Base-by-base conservation (phyloP, 1,140 invertebrate genomes). In the Ceratoteleas bidentatus region DNA sequence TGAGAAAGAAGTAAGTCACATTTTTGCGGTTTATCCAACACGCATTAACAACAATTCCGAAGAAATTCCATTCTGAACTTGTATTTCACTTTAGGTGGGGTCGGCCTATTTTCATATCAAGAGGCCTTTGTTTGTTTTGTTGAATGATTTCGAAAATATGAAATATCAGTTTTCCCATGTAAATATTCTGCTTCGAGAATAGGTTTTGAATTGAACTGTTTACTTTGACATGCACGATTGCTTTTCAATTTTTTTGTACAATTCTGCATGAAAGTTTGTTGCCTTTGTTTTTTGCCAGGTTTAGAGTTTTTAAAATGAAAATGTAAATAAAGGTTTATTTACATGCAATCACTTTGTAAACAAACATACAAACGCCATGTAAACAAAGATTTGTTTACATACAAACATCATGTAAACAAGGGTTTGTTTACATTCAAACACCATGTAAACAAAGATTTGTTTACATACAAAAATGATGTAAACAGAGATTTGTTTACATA, bases 111-210 rank as follows among this genome's bases (percentile, higher is more conserved):
- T 86, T 58, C 84, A 86, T 15, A 86, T 92, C 9, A 91, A 90
- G 52, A 85, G 90, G 32, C 91, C 91, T 3, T 76, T 92, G 49
- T 92, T 92, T 60, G 85, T 92, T 8, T 10, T 92, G 24, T 36
- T 92, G 9, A 91, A 91, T 64, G 89, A 91, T 47, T 70, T 75
- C 9, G 86, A 89, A 4, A 76, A 85, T 0, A 75, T 88, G 34
- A 87, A 68, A 50, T 11, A 85, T 9, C 78, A 88, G 53, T 90
- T 90, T 81, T 72, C 84, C 0, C 38, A 69, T 57, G 91, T 91
- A 87, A 89, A 54, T 84, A 69, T 57, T 34, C 38, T 15, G 10
- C 16, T 32, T 15, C 8, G 9, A 43, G 8, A 6, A 50, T 24
- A 24, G 24, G 24, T 24, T 24, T 24, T 4, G 24, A 24, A 2